phyloP scores from a whole-genome alignment of 2,888 invertebrate genomes.

The Sesia apiformis region DNA sequence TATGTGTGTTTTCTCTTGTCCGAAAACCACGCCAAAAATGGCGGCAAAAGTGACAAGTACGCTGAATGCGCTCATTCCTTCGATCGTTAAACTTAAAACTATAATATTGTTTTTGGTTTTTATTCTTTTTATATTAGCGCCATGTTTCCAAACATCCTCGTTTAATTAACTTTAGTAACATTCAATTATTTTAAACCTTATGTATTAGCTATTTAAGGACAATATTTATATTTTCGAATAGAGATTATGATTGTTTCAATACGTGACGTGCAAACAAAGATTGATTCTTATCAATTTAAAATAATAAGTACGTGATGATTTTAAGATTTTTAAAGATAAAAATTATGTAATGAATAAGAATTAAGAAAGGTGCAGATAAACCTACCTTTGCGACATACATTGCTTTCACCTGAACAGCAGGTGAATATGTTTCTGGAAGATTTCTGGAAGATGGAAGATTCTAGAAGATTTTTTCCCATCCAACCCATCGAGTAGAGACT shows the following conservation, averaged over 20 bases:
- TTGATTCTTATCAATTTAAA: too few species aligned
- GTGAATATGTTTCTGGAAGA: too few species aligned
- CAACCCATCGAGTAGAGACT: too few species aligned
- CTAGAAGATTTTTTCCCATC: too few species aligned
- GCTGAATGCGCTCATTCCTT: slow-evolving; percentile 21
- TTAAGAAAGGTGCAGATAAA: too few species aligned
- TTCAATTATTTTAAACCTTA: background rate
- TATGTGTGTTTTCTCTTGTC: slow-evolving; percentile 30
- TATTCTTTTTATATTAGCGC: slow-evolving; percentile 5
- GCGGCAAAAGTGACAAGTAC: slow-evolving; percentile 21
- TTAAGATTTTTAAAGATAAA: too few species aligned
- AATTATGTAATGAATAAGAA: too few species aligned
- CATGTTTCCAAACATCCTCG: background rate
- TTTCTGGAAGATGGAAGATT: too few species aligned
- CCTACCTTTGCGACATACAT: too few species aligned
- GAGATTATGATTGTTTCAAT: background rate
- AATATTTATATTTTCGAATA: background rate
- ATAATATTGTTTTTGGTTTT: slow-evolving; percentile 11
- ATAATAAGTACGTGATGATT: too few species aligned
- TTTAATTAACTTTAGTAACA: background rate
- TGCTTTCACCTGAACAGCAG: too few species aligned
- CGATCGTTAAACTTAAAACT: slow-evolving; percentile 12
- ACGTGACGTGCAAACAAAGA: background rate
- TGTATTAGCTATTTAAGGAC: too few species aligned
- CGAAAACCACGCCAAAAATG: slow-evolving; percentile 17